Base-by-base conservation (phyloP, 2,888 invertebrate species). In the Perithous albicinctus region DNA sequence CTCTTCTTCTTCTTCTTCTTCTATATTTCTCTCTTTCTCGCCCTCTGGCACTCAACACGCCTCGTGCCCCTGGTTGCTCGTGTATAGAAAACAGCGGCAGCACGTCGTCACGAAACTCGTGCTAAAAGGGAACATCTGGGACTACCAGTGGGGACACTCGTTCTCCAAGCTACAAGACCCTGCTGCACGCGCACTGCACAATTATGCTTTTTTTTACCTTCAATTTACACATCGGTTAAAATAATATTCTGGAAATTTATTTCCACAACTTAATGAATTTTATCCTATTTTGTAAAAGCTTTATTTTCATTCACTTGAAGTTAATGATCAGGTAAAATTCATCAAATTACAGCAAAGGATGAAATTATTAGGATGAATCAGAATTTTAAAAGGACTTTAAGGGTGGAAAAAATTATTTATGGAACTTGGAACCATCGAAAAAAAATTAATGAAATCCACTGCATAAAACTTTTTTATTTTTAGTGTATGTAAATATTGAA, bases 111-210 rank as follows among this genome's bases (percentile, higher is more conserved):
- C 74, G 74, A 74, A 64, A 75, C 75, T 75, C 75, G 64, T 54
- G 75, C 64, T 76, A 56, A 75, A 76, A 80, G 70, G 64, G 80
- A 80, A 80, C 80, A 80, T 80, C 80, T 80, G 80, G 66, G 63
- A 66, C 63, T 54, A 8, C n/a, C 56, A 59, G 41, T 23, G 41
- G 38, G 6, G 41, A 51, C 32, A 26, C 46, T 51, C 54, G 18
- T 46, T 70, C 74, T 69, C 63, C 18, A 32, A 7, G 64, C 41
- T 66, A 66, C 35, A 51, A 70, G 70, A 61, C 74, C 61, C 61
- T 35, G 32, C 51, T 29, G 64, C 75, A 64, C 75, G 41, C 64
- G 69, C 64, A 32, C 15, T 29, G 51, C 23, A 23, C 51, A 51
- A 51, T 51, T 51, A 51, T 23, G 18, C n/a, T 29, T 26, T 56